Evolutionary conservation across 2,797 vertebrate genomes (phyloP).

Genomic region (Syndactyla subalaris): DNA sequence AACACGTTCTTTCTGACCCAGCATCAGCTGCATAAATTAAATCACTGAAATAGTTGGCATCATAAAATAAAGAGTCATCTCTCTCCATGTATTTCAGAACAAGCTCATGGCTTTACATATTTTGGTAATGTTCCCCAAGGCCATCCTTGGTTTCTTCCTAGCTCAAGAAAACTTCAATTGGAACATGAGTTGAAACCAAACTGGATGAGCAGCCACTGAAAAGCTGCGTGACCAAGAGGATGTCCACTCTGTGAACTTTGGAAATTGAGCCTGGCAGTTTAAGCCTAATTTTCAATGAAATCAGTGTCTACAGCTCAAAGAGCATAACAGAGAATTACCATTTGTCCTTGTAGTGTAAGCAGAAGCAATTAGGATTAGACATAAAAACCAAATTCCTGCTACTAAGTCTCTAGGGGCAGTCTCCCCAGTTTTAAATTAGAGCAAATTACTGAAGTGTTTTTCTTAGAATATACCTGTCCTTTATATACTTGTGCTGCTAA

Average conservation of each 20-base stretch:
- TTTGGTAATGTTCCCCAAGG: slow-evolving; percentile 61
- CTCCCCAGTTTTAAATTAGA: not conserved
- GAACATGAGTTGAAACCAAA: not conserved
- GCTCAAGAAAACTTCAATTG: slow-evolving; percentile 48
- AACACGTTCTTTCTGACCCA: slow-evolving; percentile 34
- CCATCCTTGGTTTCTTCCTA: slow-evolving; percentile 40
- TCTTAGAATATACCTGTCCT: slow-evolving; percentile 7
- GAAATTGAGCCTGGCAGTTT: slow-evolving; percentile 38
- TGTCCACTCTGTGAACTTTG: not conserved
- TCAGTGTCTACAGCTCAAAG: slow-evolving; percentile 52
- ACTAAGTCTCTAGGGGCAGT: not conserved
- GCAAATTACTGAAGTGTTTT: not conserved
- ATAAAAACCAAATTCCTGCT: slow-evolving; percentile 1
- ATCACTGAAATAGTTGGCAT: slow-evolving; percentile 1
- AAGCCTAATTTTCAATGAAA: slow-evolving; percentile 44
- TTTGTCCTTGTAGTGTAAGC: slow-evolving; percentile 36
- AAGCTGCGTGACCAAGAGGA: slow-evolving; percentile 3
- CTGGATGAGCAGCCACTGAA: slow-evolving; percentile 39
- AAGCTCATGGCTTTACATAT: slow-evolving; percentile 32
- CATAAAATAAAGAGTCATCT: slow-evolving; percentile 33
- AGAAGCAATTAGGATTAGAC: slow-evolving; percentile 44
- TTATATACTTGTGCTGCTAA: not conserved
- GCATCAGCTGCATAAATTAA: slow-evolving; percentile 11
- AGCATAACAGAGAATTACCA: slow-evolving; percentile 42
- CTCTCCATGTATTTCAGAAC: slow-evolving; percentile 26